Evolutionary conservation across 2,113 vertebrate species (phyloP).

Genomic region (Brachypodius melanocephalos): DNA sequence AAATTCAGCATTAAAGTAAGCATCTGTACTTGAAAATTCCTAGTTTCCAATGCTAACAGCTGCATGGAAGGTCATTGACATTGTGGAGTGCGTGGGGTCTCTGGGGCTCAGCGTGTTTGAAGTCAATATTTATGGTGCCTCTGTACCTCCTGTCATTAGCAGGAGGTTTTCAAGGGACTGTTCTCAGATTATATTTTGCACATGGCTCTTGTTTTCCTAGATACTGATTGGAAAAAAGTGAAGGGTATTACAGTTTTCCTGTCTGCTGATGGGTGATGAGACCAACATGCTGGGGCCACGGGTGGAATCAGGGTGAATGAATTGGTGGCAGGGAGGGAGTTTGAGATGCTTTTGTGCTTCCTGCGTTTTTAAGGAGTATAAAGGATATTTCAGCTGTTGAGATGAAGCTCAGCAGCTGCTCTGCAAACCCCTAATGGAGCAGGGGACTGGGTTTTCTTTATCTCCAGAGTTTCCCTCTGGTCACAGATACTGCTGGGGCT

Average conservation of each 20-base stretch:
- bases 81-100: not conserved
- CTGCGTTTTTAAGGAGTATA: not conserved
- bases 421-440: not conserved
- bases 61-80: not conserved
- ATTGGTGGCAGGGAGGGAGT: not conserved
- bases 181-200: not conserved
- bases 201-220: not conserved
- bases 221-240: not conserved
- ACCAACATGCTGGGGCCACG: not conserved
- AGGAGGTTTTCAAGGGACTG: not conserved
- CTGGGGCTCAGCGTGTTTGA: not conserved
- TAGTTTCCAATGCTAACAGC: not conserved
- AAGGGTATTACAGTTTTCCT: not conserved
- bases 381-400: slow-evolving; percentile 7
- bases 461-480: not conserved
- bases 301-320: not conserved
- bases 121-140: not conserved
- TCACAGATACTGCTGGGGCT: not conserved
- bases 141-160: not conserved
- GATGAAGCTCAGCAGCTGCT: slow-evolving; percentile 50
- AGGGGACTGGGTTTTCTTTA: not conserved
- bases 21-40: not conserved
- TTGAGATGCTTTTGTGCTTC: not conserved
- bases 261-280: not conserved
- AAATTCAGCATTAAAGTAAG: not conserved